Percentiles rank a stretch among this genome's conserved stretches.
These are phyloP conservation scores for Acholoe squamosa DNA, from an alignment of 2,888 invertebrate genomes.

Conservation along the genomic window DNA sequence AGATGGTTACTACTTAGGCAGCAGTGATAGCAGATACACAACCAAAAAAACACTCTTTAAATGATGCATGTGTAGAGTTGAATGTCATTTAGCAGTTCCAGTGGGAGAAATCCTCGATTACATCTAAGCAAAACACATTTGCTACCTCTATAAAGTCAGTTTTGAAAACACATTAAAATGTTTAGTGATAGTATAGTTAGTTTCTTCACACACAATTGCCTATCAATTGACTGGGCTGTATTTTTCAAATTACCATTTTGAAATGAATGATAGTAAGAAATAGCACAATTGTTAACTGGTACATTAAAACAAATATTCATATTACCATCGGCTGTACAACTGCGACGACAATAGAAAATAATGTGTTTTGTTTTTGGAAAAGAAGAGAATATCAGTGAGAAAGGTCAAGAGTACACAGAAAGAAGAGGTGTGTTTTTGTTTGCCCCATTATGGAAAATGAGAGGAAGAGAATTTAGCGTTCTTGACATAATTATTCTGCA, in stretches of 20 bases:
- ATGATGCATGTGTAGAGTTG: conserved; percentile 18
- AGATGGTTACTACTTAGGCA: no score
- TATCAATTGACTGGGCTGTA: neutral
- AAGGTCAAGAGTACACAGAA: neutral
- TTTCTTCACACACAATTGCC: conserved; percentile 8
- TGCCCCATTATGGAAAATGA: neutral
- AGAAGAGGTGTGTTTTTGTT: neutral
- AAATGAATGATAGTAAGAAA: neutral
- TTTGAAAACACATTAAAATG: neutral
- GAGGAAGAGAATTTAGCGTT: neutral
- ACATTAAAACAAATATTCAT: neutral
- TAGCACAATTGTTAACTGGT: neutral
- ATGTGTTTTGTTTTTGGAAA: neutral
- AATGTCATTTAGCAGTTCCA: neutral
- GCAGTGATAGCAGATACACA: neutral
- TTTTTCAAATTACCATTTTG: no score
- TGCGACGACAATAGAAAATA: neutral
- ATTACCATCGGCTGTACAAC: neutral
- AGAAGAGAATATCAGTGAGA: neutral
- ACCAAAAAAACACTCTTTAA: neutral
- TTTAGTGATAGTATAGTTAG: conserved; percentile 11
- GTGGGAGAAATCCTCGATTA: neutral
- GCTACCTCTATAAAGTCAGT: neutral
- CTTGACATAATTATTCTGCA: neutral
- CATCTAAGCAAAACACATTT: neutral